Evolutionary conservation across 1,140 invertebrate genomes (phyloP).

Genomic region (Pomacea maculata): DNA sequence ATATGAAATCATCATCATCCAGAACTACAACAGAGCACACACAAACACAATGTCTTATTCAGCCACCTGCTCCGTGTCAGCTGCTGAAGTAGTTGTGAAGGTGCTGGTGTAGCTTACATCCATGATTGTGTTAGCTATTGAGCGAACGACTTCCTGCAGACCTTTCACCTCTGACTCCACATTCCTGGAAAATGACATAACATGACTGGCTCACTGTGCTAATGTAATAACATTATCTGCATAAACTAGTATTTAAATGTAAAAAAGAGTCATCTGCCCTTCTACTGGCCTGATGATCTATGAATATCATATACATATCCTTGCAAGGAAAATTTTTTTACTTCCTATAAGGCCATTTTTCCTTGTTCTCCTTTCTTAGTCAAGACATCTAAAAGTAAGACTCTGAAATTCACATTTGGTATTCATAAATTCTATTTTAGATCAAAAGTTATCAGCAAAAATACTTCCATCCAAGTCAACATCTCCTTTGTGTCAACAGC

Average conservation of each 20-base stretch:
- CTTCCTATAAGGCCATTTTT: no score
- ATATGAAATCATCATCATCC: no score
- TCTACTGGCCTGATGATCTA: not conserved
- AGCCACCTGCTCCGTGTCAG: conserved; percentile 20
- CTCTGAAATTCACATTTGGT: no score
- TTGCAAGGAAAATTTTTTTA: no score
- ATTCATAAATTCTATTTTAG: no score
- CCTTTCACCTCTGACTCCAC: conserved; percentile 53
- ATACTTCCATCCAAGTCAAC: no score
- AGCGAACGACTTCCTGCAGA: conserved; percentile 48
- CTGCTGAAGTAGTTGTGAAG: conserved; percentile 29
- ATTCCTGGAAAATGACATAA: conserved; percentile 35
- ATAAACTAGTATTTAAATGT: not conserved
- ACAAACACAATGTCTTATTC: conserved; percentile 22
- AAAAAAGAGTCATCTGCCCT: not conserved
- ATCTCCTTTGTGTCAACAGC: no score
- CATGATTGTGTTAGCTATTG: conserved; percentile 50
- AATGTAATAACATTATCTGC: not conserved
- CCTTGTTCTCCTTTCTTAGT: no score
- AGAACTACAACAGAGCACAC: not conserved
- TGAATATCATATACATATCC: not conserved
- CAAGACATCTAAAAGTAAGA: no score
- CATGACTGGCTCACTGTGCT: not conserved
- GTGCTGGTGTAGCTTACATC: conserved; percentile 37
- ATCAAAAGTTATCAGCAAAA: no score